Evolutionary conservation across 2,113 vertebrate genomes (phyloP).

Genomic region (Furnarius figulus): DNA sequence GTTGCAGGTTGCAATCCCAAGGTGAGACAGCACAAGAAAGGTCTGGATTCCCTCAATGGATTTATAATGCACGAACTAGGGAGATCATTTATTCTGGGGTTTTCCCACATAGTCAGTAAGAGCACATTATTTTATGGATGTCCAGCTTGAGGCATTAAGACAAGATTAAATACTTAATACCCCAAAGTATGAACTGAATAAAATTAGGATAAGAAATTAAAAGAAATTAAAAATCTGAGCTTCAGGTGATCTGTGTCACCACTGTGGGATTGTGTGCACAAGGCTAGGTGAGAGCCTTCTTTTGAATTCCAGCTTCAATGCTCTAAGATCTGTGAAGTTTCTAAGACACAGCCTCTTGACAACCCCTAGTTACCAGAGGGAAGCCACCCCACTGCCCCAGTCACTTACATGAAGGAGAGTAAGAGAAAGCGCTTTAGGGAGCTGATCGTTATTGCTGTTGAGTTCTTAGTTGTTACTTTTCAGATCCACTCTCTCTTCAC

Average conservation of each 20-base stretch:
- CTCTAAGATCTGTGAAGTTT: not conserved
- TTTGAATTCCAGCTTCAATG: not conserved
- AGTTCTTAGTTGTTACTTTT: not conserved
- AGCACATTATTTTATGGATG: not conserved
- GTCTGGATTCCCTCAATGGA: not conserved
- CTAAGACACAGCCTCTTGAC: not conserved
- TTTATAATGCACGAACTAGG: not conserved
- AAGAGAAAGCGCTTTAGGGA: not conserved
- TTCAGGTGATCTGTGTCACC: accelerated
- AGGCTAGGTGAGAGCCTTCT: not conserved
- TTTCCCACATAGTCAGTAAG: accelerated
- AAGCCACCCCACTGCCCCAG: not conserved
- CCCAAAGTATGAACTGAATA: not conserved
- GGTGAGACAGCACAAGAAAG: not conserved
- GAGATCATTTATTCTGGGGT: not conserved
- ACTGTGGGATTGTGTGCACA: not conserved
- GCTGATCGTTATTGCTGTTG: not conserved
- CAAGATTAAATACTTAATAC: not conserved
- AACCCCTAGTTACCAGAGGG: not conserved
- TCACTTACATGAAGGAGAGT: not conserved
- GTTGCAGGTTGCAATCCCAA: not conserved
- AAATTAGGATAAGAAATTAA: not conserved
- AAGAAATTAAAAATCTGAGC: not conserved
- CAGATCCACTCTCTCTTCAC: not conserved
- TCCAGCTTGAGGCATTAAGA: not conserved